Conservation (phyloP, 2,888 invertebrate genomes). For the Seladonia tumulorum region DNA sequence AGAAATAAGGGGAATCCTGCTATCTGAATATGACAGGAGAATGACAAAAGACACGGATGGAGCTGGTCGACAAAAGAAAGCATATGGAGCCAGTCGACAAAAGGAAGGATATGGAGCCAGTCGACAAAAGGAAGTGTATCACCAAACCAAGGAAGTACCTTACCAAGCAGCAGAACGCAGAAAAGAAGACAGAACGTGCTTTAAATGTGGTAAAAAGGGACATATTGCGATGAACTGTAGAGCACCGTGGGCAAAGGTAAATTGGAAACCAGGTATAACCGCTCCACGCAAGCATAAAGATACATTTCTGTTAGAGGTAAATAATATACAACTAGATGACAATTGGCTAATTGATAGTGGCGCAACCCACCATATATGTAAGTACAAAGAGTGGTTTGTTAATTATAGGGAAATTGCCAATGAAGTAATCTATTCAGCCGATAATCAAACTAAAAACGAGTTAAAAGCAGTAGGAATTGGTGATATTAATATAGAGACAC, state of each 20-base stretch:
- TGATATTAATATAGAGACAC: background rate
- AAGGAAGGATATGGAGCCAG: background rate
- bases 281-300: constrained; percentile 4
- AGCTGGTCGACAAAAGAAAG: background rate
- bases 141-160: background rate
- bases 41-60: constrained; percentile 3
- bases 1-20: constrained; percentile 33
- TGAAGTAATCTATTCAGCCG: background rate
- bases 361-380: constrained; percentile 40
- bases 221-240: constrained; percentile 8
- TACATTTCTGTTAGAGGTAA: constrained; percentile 30
- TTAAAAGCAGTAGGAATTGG: constrained; percentile 5
- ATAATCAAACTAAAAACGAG: background rate
- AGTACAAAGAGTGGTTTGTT: constrained; percentile 18
- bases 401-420: background rate
- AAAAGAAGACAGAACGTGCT: constrained; percentile 32
- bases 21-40: constrained; percentile 41
- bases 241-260: background rate
- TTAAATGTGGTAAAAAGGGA: constrained; percentile 28
- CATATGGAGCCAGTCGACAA: no score
- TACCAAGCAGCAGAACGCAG: background rate
- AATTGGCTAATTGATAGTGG: constrained; percentile 46
- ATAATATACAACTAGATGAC: constrained; percentile 32
- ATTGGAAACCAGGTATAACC: background rate
- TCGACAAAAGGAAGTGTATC: constrained; percentile 20